Conservation (phyloP, 2,113 vertebrate genomes). For the Hemibagrus wyckioides region DNA sequence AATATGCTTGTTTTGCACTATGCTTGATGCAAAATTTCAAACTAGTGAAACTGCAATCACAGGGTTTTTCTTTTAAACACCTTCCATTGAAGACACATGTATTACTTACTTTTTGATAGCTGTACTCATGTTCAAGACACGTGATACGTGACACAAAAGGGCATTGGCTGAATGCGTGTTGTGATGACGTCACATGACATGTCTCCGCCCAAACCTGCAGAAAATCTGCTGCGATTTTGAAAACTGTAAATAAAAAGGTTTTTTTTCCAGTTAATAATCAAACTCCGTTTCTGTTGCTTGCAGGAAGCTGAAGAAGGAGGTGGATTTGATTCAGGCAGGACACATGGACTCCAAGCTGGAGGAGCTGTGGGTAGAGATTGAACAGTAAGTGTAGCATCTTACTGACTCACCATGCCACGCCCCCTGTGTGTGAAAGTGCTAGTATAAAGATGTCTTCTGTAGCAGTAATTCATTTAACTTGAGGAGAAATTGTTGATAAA, state of each 20-base stretch:
- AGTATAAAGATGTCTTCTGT: not conserved
- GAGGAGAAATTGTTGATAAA: not conserved
- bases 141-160: too few relatives aligned
- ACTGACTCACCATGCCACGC: not conserved
- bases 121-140: too few relatives aligned
- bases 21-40: too few relatives aligned
- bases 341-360: constrained; percentile 94
- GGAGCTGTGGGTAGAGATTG: constrained; percentile 90
- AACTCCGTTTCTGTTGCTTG: not conserved
- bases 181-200: too few relatives aligned
- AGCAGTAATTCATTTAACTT: not conserved
- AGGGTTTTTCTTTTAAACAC: too few relatives aligned
- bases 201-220: too few relatives aligned
- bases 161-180: too few relatives aligned
- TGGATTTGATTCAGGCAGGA: constrained; percentile 91
- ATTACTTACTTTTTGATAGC: too few relatives aligned
- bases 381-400: constrained; percentile 74
- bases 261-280: not conserved
- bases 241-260: not conserved
- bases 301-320: constrained; percentile 95
- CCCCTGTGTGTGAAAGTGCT: not conserved
- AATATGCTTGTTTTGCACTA: too few relatives aligned
- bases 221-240: too few relatives aligned
- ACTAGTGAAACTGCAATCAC: too few relatives aligned
- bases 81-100: too few relatives aligned